These are phyloP conservation scores for Pyrgilauda ruficollis DNA, from an alignment of 2,113 vertebrate species.

Conservation along the genomic window DNA sequence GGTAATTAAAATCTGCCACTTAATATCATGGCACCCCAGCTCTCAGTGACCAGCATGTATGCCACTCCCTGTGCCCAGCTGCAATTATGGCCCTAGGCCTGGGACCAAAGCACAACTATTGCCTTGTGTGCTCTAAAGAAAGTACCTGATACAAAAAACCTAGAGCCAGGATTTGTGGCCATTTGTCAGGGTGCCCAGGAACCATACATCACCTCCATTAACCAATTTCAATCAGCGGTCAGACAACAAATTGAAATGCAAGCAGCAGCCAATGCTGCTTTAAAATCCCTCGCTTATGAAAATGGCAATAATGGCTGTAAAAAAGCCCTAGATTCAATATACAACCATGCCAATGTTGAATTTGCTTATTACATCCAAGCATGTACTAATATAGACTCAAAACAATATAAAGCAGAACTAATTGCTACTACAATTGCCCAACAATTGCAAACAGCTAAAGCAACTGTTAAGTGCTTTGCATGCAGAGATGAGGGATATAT, in stretches of 20 bases:
- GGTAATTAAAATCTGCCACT: no score
- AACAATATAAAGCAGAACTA: not conserved
- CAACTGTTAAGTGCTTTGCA: not conserved
- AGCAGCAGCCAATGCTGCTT: not conserved
- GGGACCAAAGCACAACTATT: no score
- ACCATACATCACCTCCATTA: not conserved
- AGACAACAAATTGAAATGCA: not conserved
- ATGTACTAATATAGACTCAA: not conserved
- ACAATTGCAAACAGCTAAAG: not conserved
- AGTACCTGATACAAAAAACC: no score
- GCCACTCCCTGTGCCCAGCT: no score
- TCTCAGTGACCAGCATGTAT: no score
- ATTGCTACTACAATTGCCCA: no score
- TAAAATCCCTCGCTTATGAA: not conserved
- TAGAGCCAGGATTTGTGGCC: no score
- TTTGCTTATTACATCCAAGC: not conserved
- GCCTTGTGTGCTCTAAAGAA: no score
- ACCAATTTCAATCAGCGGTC: not conserved
- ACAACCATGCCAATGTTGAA: fast-evolving
- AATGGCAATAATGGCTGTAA: not conserved
- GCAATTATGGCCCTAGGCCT: no score
- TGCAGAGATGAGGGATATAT: not conserved
- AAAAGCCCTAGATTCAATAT: not conserved
- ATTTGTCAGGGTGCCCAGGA: not conserved
- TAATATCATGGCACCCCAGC: no score